These are phyloP conservation scores for Labia minor DNA, from an alignment of 2,888 invertebrate species.

Conservation along the genomic window DNA sequence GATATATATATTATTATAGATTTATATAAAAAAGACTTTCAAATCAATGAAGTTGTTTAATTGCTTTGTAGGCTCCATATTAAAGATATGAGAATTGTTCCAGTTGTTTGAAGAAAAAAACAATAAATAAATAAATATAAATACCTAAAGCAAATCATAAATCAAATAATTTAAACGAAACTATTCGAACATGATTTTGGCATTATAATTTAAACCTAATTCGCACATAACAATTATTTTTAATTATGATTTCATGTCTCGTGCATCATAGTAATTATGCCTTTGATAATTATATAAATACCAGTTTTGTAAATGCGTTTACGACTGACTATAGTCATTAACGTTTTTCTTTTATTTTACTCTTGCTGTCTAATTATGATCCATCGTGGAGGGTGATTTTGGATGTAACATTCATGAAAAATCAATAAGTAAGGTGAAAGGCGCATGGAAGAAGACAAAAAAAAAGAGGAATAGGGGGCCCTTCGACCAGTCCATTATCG, in stretches of 20 bases:
- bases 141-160: too few species aligned
- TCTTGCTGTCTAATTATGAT: not conserved
- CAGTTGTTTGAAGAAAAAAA: too few species aligned
- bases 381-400: not conserved
- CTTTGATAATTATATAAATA: constrained; percentile 7
- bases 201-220: constrained; percentile 1
- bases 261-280: constrained; percentile 13
- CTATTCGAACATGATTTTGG: not conserved
- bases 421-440: not conserved
- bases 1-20: too few species aligned
- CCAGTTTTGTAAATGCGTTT: constrained; percentile 13
- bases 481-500: constrained; percentile 2
- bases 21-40: too few species aligned
- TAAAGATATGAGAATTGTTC: too few species aligned
- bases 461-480: not conserved
- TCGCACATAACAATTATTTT: constrained; percentile 13
- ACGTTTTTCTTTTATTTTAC: not conserved
- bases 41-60: too few species aligned
- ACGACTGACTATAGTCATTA: constrained; percentile 13
- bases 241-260: constrained; percentile 13
- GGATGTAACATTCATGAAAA: not conserved
- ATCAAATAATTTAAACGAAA: not conserved
- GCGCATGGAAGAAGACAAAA: not conserved
- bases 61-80: too few species aligned
- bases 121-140: too few species aligned